A percentile compares a stretch with the other conserved stretches of the same genome.
These are phyloP conservation scores for Halisarca cf. caerulea DNA, from an alignment of 37 sponge, comb jelly and placozoan genomes.

Conservation along the genomic window DNA sequence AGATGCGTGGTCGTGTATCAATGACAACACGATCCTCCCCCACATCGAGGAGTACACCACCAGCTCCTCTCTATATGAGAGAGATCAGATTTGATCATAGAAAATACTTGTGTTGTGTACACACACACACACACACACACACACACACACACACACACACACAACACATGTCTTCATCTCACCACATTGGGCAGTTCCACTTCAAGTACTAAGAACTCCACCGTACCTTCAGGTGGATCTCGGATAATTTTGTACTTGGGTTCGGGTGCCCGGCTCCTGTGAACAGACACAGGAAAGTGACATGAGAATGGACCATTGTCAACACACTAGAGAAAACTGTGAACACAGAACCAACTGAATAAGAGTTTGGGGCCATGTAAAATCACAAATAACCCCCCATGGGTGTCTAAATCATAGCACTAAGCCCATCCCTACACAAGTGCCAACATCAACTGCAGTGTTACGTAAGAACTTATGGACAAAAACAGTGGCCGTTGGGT, in stretches of 20 bases:
- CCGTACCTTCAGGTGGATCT: slow-evolving; percentile 80
- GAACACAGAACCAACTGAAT: background rate
- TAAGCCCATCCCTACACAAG: too few species aligned
- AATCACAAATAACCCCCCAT: too few species aligned
- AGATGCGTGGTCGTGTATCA: slow-evolving; percentile 67
- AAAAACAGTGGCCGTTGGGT: too few species aligned
- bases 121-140: background rate
- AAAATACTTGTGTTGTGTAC: background rate
- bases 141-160: background rate
- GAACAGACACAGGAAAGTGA: background rate
- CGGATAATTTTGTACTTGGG: slow-evolving; percentile 75
- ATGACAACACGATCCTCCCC: slow-evolving; percentile 88
- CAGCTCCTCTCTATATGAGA: slow-evolving; percentile 34
- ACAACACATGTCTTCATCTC: slow-evolving; percentile 13
- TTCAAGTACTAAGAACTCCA: slow-evolving; percentile 83
- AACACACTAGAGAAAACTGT: background rate
- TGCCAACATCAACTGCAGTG: too few species aligned
- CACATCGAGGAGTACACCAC: slow-evolving; percentile 67
- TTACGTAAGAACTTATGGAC: too few species aligned
- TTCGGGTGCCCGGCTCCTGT: slow-evolving; percentile 19
- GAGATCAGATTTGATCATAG: background rate
- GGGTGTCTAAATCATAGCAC: too few species aligned
- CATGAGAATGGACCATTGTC: background rate
- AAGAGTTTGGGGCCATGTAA: too few species aligned
- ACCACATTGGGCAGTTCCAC: slow-evolving; percentile 85